Evolutionary conservation across 2,113 vertebrate genomes (phyloP).

Genomic region (Junco hyemalis): DNA sequence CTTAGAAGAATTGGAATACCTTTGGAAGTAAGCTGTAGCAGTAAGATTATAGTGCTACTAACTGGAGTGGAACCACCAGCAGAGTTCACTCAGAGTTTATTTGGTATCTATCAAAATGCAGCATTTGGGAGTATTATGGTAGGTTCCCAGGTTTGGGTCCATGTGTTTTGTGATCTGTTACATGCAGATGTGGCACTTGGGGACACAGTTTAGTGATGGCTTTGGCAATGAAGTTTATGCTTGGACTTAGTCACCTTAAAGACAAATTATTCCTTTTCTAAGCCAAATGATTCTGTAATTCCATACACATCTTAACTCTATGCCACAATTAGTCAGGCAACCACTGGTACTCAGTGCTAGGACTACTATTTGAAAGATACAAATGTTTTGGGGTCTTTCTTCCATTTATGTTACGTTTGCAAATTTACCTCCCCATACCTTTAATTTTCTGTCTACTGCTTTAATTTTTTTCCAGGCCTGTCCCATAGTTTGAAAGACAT

Average conservation of each 20-base stretch:
- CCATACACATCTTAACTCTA: not conserved
- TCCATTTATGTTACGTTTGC: no score
- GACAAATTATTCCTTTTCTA: not conserved
- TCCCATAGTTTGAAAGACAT: not conserved
- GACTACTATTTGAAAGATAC: not conserved
- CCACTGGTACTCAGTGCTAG: not conserved
- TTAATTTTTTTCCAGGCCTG: not conserved
- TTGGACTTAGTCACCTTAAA: not conserved
- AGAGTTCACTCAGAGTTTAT: not conserved
- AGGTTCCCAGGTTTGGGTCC: no score
- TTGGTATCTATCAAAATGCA: not conserved
- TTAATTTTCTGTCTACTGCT: no score
- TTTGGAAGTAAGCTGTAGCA: not conserved
- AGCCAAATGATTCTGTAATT: not conserved
- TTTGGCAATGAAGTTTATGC: not conserved
- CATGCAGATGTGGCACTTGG: rapidly evolving
- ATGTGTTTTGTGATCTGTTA: not conserved
- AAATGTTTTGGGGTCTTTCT: not conserved
- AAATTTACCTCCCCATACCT: no score
- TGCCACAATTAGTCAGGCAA: not conserved
- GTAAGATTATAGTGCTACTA: not conserved
- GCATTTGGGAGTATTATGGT: rapidly evolving
- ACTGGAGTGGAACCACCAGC: not conserved
- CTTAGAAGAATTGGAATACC: not conserved
- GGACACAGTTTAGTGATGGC: not conserved